Base-by-base conservation (phyloP, 2,888 invertebrate species). In the Notocelia uddmanniana region DNA sequence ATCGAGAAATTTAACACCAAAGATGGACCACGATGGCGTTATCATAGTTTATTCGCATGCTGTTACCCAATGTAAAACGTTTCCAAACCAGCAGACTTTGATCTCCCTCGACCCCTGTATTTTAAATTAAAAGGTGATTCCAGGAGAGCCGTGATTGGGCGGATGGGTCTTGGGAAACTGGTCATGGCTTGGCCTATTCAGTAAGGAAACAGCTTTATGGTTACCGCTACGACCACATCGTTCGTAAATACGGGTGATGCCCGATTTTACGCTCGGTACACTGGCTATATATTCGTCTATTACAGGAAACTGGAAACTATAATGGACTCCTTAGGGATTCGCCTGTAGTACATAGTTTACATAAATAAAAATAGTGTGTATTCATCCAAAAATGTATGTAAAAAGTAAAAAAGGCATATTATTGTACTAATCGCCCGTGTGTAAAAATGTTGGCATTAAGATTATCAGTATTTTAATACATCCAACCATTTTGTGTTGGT, bases 171-270 rank as follows among this genome's bases (percentile, higher is more conserved):
- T 69, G 62, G 70, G 79, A 78, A 58, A 77, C 45, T 88, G 88
- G 91, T 75, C 75, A 63, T 76, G 77, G 75, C 78, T 76, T 80
- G 77, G 85, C 82, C 82, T 79, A 84, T 86, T 85, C 82, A 78
- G 83, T 86, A 88, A 89, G 90, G 90, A 89, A 89, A 88, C 80
- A 85, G 86, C 85, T 91, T 91, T 91, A 92, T 88, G 88, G 84
- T 78, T 79, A 81, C 83, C 79, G 82, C 84, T 86, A 85, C 79
- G 83, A 89, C 90, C 90, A 76, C 90, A 88, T 80, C 82, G 87
- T 84, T 82, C 81, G 82, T 83, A 83, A 84, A 85, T 81, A 80
- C 76, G 76, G 81, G 79, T 81, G 81, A 81, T 81, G 82, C 78
- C 81, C 82, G 83, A 87, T 87, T 89, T 87, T 85, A 83, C 81